Evolutionary conservation across 1,140 invertebrate genomes (phyloP), one percentile per base, ranked within the genome.

Genomic region (Apolygus lucorum): DNA sequence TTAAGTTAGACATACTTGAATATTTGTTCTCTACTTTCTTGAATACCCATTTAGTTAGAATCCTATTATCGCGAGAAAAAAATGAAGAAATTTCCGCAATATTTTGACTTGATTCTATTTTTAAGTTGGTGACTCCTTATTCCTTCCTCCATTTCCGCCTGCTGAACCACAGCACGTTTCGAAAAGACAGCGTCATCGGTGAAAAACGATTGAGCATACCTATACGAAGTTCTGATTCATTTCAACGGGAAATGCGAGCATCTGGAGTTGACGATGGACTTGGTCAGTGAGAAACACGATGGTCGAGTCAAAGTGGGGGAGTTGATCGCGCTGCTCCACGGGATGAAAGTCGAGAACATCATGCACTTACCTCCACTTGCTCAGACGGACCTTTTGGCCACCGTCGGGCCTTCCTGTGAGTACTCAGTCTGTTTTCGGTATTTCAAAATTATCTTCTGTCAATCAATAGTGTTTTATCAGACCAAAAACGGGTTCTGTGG

Each of bases 211-310:
- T 97, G 34, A 86, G 87, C 76, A n/a, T n/a, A n/a, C n/a, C 78
- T 98, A n/a, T 84, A 88, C 69, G 86, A 92, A 79, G 84, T 96
- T 28, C 81, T 98, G 27, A 79, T 85, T n/a, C 87, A 89, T 76
- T 91, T 91, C 75, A 90, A 91, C 81, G 95, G 95, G 25, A 90
- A 89, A 80, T 87, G 92, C 78, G 88, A 91, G 78, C 88, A 90
- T 80, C 81, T 92, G 59, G 90, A 93, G 77, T 77, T 93, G 26
- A 90, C 86, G 26, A 81, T 93, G 73, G 91, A 92, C 83, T 78
- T 90, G 52, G 83, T 87, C 75, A 81, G 79, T 52, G 85, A 85
- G 67, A 76, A 74, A 69, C 71, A 85, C 73, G 81, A 82, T 69
- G 26, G 81, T 81, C 79, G 83, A 68, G 76, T 82, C 0, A 89